Conservation (phyloP, 2,888 invertebrate genomes). For the Eurytoma californica region DNA sequence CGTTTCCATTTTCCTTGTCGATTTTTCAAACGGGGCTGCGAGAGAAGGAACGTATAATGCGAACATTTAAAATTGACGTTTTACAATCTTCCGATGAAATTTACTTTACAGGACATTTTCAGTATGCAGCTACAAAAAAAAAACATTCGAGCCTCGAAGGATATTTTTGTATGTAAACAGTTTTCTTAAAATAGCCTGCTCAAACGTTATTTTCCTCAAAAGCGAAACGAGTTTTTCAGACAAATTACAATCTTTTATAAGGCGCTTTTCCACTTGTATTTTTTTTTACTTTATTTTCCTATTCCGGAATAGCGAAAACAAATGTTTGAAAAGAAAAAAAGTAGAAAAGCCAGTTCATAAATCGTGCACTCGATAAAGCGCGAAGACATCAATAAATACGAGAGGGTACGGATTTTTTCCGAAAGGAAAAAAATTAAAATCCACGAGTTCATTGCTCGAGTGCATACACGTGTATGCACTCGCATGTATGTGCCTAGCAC, state of each 20-base stretch:
- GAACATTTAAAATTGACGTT: constrained; percentile 49
- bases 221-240: neutral
- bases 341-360: too few species aligned
- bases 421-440: neutral
- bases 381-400: constrained; percentile 31
- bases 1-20: constrained; percentile 43
- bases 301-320: too few species aligned
- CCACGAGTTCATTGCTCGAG: neutral
- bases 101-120: neutral
- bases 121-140: too few species aligned
- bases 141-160: too few species aligned
- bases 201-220: neutral
- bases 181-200: too few species aligned
- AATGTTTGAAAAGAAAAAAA: too few species aligned
- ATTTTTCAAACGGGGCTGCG: constrained; percentile 42
- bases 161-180: too few species aligned
- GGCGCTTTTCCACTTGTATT: neutral
- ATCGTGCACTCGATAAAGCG: neutral
- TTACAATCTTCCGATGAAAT: constrained; percentile 46
- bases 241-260: constrained; percentile 18
- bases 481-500: neutral
- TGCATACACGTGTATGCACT: neutral
- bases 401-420: constrained; percentile 15
- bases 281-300: neutral
- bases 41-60: constrained; percentile 7